Conservation (phyloP, 2,888 invertebrate species). For the Minunthozetes semirufus region DNA sequence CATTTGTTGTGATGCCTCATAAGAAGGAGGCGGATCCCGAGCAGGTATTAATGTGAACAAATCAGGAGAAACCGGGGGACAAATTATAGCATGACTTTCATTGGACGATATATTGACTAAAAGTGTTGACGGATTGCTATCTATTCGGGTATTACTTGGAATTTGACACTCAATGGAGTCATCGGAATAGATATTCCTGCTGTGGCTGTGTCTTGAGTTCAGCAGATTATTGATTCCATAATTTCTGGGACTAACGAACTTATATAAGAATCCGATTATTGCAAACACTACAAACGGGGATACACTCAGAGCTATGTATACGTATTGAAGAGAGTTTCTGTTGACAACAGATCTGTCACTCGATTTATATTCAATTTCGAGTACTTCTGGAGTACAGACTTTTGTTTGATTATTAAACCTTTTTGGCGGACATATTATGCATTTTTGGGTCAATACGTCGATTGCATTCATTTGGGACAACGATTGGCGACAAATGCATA, state of each 20-base stretch:
- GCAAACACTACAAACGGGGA: slow-evolving; percentile 35
- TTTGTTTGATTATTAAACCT: slow-evolving; percentile 29
- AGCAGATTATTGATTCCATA: background rate
- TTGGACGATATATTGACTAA: background rate
- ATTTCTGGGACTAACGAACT: slow-evolving; percentile 31
- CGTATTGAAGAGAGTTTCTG: slow-evolving; percentile 34
- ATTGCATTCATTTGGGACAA: slow-evolving; percentile 23
- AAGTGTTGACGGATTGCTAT: slow-evolving; percentile 7
- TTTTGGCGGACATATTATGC: slow-evolving; percentile 30
- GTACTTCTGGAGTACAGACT: slow-evolving; percentile 24
- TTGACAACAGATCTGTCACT: slow-evolving; percentile 15
- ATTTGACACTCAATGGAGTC: slow-evolving; percentile 7
- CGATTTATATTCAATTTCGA: slow-evolving; percentile 22
- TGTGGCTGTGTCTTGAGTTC: background rate
- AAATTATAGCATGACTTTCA: background rate
- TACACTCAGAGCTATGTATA: slow-evolving; percentile 32
- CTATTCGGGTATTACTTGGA: background rate
- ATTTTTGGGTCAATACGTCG: slow-evolving; percentile 31
- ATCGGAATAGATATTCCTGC: slow-evolving; percentile 6
- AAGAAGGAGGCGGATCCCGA: slow-evolving; percentile 32
- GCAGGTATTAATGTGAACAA: background rate
- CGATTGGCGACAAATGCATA: slow-evolving; percentile 32
- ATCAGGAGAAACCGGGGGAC: slow-evolving; percentile 8
- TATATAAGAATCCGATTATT: slow-evolving; percentile 33
- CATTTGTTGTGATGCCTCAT: slow-evolving; percentile 33